phyloP scores from a whole-genome alignment of 1,140 invertebrate genomes.

The Dinoponera quadriceps region DNA sequence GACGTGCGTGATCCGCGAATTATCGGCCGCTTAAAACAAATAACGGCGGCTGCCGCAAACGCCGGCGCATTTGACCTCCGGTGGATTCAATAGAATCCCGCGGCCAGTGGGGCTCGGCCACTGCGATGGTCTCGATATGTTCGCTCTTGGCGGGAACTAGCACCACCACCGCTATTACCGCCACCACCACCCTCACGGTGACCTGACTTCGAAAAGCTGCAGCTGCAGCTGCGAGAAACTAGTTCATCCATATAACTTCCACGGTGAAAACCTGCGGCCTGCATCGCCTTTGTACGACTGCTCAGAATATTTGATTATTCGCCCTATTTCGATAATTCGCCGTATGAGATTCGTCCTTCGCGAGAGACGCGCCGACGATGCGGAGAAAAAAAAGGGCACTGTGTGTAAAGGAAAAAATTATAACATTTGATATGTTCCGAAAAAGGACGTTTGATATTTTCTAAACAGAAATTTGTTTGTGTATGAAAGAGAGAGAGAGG shows the following conservation, averaged over 20 bases:
- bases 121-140: constrained; percentile 27
- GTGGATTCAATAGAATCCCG: constrained; percentile 19
- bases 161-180: too few species aligned
- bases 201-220: constrained; percentile 50
- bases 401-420: neutral
- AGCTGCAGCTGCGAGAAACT: constrained; percentile 29
- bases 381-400: neutral
- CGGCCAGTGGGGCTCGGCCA: constrained; percentile 12
- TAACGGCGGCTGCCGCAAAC: too few species aligned
- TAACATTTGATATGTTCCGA: too few species aligned
- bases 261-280: constrained; percentile 26
- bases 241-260: constrained; percentile 46
- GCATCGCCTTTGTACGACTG: constrained; percentile 20
- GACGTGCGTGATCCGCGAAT: neutral
- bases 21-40: constrained; percentile 23
- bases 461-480: neutral
- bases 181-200: constrained; percentile 17
- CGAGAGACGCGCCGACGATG: neutral
- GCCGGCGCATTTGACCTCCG: constrained; percentile 5
- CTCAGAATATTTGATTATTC: constrained; percentile 38
- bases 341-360: neutral
- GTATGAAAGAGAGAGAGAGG: neutral
- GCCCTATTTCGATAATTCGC: neutral
- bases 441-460: neutral
- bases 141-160: constrained; percentile 12